phyloP scores from a whole-genome alignment of 2,113 vertebrate genomes.

The Caracal caracal region DNA sequence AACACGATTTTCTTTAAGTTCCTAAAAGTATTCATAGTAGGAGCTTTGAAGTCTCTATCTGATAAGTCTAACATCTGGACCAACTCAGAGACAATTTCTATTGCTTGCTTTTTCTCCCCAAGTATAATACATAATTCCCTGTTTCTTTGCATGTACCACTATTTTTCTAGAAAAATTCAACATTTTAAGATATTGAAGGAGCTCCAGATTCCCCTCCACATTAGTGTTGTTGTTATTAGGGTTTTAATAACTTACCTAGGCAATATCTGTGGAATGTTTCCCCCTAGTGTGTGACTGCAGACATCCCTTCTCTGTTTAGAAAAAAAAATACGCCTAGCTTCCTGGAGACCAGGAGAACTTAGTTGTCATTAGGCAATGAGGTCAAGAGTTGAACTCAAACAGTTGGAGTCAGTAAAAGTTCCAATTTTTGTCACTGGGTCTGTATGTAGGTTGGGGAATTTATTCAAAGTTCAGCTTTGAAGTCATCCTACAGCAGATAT shows the following conservation, averaged over 20 bases:
- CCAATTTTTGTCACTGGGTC: background rate
- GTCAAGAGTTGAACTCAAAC: background rate
- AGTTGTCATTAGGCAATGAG: background rate
- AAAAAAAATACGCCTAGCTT: background rate
- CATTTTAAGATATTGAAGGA: slow-evolving; percentile 1
- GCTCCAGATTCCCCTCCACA: background rate
- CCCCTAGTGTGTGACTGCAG: background rate
- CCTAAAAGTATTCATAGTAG: background rate
- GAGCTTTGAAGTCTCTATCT: background rate
- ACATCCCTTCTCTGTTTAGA: background rate
- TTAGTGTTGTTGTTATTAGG: background rate
- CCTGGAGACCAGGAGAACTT: background rate
- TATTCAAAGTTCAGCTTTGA: background rate
- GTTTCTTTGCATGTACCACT: background rate
- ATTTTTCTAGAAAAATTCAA: background rate
- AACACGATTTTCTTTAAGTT: background rate
- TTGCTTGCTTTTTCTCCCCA: background rate
- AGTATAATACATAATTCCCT: background rate
- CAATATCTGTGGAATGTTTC: background rate
- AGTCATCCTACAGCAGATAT: background rate
- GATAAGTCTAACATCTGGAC: background rate
- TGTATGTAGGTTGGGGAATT: background rate
- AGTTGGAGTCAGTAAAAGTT: background rate
- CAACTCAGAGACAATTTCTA: background rate
- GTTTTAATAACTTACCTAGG: background rate